phyloP scores from a whole-genome alignment of 2,888 invertebrate genomes.

The Drosophila testacea region DNA sequence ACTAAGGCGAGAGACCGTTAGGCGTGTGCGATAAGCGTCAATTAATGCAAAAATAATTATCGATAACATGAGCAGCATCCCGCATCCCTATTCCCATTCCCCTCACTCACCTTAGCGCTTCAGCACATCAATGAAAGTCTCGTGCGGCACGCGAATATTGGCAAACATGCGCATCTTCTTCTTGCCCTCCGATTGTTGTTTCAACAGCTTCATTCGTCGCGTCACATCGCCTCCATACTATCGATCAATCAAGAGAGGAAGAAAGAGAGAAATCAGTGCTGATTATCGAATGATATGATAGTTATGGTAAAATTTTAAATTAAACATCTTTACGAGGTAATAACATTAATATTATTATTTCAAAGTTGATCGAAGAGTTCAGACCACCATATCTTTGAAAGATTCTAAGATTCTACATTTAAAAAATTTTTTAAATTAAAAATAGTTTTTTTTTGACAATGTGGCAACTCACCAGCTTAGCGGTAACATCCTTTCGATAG shows the following conservation, averaged over 20 bases:
- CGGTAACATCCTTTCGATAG: constrained; percentile 96
- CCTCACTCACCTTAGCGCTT: constrained; percentile 87
- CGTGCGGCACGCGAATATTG: constrained; percentile 95
- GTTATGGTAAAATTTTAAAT: too few relatives aligned
- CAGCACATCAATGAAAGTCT: constrained; percentile 96
- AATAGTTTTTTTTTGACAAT: not conserved
- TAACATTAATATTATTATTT: too few relatives aligned
- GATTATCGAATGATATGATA: not conserved
- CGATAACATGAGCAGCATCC: constrained; percentile 28
- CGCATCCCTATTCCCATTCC: constrained; percentile 29
- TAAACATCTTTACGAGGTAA: too few relatives aligned
- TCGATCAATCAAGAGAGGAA: constrained; percentile 31
- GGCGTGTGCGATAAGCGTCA: constrained; percentile 40
- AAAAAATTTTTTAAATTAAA: too few relatives aligned
- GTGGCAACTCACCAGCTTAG: constrained; percentile 91
- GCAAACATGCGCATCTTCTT: constrained; percentile 96
- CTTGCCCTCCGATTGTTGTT: constrained; percentile 96
- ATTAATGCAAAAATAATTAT: constrained; percentile 27
- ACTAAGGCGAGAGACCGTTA: not conserved
- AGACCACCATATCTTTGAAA: too few relatives aligned
- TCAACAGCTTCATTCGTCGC: constrained; percentile 94
- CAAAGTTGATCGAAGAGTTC: too few relatives aligned
- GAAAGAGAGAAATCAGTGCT: not conserved
- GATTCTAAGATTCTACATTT: too few relatives aligned
- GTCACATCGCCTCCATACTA: constrained; percentile 97